Conservation (phyloP, 2,888 invertebrate species). For the Eustalomyia histrio region DNA sequence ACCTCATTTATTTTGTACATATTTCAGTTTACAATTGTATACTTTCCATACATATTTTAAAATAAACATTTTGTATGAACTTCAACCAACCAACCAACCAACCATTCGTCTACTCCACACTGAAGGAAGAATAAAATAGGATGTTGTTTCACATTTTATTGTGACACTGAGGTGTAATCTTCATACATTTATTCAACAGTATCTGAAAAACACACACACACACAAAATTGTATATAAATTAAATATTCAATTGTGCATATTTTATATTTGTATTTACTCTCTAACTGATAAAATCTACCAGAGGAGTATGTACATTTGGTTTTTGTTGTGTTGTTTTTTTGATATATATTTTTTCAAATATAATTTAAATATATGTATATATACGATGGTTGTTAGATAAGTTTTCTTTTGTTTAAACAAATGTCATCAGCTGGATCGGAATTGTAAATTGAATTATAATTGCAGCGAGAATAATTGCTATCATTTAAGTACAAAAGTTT, state of each 20-base stretch:
- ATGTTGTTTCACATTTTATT: background rate
- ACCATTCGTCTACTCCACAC: background rate
- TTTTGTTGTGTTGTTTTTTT: constrained; percentile 25
- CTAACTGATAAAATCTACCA: constrained; percentile 47
- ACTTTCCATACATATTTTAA: too few relatives aligned
- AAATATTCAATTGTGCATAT: constrained; percentile 56
- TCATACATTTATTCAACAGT: constrained; percentile 34
- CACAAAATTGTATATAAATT: constrained; percentile 36
- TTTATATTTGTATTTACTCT: constrained; percentile 29
- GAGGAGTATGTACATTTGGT: constrained; percentile 11
- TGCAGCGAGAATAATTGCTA: too few relatives aligned
- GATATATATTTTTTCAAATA: background rate
- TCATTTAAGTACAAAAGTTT: too few relatives aligned
- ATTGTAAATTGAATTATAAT: too few relatives aligned
- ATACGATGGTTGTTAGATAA: too few relatives aligned
- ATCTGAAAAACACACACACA: constrained; percentile 31
- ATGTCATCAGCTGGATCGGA: too few relatives aligned
- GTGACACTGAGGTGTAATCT: constrained; percentile 27
- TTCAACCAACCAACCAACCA: too few relatives aligned
- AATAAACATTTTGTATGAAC: background rate
- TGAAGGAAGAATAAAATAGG: background rate
- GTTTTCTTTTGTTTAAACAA: too few relatives aligned
- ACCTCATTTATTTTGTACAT: too few relatives aligned
- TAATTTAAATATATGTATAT: too few relatives aligned
- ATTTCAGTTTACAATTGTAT: too few relatives aligned